Evolutionary conservation across 2,113 vertebrate species (phyloP).

Genomic region (Polyodon spathula): DNA sequence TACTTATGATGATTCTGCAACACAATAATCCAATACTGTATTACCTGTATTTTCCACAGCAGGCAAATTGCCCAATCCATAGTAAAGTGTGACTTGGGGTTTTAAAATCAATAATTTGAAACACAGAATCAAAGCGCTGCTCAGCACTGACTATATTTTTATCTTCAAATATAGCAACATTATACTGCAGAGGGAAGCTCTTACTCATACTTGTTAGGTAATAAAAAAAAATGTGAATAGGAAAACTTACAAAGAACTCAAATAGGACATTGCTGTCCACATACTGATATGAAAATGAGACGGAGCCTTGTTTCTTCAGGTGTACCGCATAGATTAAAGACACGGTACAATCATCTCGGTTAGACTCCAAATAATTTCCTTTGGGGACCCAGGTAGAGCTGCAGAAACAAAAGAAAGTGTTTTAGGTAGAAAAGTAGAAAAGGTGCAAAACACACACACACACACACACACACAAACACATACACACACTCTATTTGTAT

Average conservation of each 20-base stretch:
- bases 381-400: conserved; percentile 82
- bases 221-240: neutral
- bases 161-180: neutral
- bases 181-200: no score
- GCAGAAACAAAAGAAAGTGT: neutral
- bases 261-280: conserved; percentile 93
- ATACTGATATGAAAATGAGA: conserved; percentile 93
- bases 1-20: no score
- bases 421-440: no score
- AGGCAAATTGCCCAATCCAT: no score
- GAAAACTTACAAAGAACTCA: conserved; percentile 89
- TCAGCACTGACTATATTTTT: neutral
- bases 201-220: neutral
- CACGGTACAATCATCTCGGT: conserved; percentile 91
- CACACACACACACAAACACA: no score
- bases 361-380: conserved; percentile 87
- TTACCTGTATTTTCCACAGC: no score
- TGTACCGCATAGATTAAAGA: conserved; percentile 91
- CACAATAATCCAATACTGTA: no score
- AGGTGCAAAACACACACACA: no score
- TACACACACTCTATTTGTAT: no score
- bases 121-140: neutral
- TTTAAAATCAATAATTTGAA: no score
- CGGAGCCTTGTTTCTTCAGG: conserved; percentile 85
- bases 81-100: no score